Evolutionary conservation across 2,888 invertebrate species (phyloP), one percentile per base, ranked within the genome.

Genomic region (Smittia aterrima): DNA sequence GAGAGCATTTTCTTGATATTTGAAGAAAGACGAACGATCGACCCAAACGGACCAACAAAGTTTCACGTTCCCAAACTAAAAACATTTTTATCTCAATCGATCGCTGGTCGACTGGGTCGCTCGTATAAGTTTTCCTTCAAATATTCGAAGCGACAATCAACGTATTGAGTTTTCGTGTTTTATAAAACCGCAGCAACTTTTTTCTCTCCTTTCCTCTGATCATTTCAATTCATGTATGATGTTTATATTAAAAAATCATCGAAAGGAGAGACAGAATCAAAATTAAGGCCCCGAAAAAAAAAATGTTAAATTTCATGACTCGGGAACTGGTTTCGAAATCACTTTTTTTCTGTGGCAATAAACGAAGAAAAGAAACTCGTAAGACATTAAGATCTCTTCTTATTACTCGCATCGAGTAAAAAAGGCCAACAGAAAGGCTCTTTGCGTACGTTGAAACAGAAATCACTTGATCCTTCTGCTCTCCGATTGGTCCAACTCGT

Each of bases 381-480:
- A 71, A 71, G 54, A 54, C 53, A 70, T 71, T 53, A 71, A 41
- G 53, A 20, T 25, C 68, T 68, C 68, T 68, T 40, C 66, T 32
- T 67, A 13, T 13, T 53, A 13, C 11, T 27, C 54, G 27, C 16
- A 64, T 58, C 64, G 27, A 27, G 16, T 54, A 53, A 40, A 47
- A 41, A 68, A n/a, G 54, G 58, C 20, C 58, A 22, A 72, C 13
- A 71, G 53, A 72, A 72, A 72, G 58, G 53, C 27, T 25, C 18
- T 40, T 47, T 58, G 22, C 58, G 58, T 47, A 47, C 4, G 38
- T 7, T 11, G 11, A 54, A 25, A 72, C 38, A 20, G 32, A 62
- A 58, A 40, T 54, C 72, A 72, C 72, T 72, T 72, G 72, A 72
- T 72, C 62, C 72, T 54, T 24, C 70, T 70, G 53, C 20, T 7